A percentile compares a stretch with the other conserved stretches of the same genome.
These are phyloP conservation scores for Thecocarcelia acutangulata DNA, from an alignment of 2,888 invertebrate genomes.

Conservation along the genomic window DNA sequence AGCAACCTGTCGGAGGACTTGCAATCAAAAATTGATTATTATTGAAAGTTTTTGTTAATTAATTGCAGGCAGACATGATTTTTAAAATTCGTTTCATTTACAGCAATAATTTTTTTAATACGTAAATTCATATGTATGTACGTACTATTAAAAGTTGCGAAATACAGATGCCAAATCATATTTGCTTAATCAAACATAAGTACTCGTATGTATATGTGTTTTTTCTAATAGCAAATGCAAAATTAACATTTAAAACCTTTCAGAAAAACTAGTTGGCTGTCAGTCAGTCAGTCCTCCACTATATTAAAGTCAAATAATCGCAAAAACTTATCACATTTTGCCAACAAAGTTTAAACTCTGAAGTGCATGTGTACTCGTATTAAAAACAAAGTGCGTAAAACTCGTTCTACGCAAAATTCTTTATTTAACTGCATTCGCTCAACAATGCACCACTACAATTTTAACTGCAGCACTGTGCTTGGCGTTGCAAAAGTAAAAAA, in stretches of 20 bases:
- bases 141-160: too few species aligned
- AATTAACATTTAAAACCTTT: conserved; percentile 15
- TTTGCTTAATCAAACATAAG: too few species aligned
- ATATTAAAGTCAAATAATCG: conserved; percentile 36
- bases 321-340: too few species aligned
- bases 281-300: conserved; percentile 25
- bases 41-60: too few species aligned
- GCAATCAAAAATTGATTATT: too few species aligned
- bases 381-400: conserved; percentile 52
- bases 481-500: background rate
- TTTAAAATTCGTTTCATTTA: too few species aligned
- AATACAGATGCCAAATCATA: too few species aligned
- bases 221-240: background rate
- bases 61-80: too few species aligned
- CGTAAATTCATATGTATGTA: too few species aligned
- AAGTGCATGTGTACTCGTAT: too few species aligned
- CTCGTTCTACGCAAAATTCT: conserved; percentile 18
- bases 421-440: background rate
- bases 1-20: background rate
- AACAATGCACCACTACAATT: conserved; percentile 4
- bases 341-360: conserved; percentile 35
- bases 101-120: too few species aligned
- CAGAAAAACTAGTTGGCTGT: conserved; percentile 41
- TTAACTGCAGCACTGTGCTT: conserved; percentile 22
- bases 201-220: too few species aligned